phyloP scores from a whole-genome alignment of 2,797 vertebrate genomes.

The Philypnodon macrostomus region DNA sequence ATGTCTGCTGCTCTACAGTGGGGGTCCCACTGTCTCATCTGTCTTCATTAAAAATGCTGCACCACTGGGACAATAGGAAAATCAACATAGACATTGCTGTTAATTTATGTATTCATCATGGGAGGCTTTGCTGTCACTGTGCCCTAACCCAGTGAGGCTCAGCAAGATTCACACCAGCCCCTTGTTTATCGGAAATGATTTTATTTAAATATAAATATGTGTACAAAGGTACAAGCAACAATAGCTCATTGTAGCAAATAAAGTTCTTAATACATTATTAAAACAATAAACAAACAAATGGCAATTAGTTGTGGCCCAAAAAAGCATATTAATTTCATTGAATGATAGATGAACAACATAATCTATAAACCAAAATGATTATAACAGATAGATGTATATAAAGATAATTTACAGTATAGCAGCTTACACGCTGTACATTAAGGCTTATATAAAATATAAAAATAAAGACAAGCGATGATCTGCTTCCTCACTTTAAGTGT shows the following conservation, averaged over 20 bases:
- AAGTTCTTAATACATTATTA: conserved; percentile 79
- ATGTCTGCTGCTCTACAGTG: conserved; percentile 55
- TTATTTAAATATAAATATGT: conserved; percentile 91
- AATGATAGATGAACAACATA: conserved; percentile 73
- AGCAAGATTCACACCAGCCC: conserved; percentile 44
- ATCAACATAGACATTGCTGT: conserved; percentile 74
- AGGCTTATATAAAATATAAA: conserved; percentile 88
- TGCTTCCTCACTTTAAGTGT: conserved; percentile 69
- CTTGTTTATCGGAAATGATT: conserved; percentile 81
- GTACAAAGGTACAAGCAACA: conserved; percentile 87
- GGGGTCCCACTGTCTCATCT: conserved; percentile 69
- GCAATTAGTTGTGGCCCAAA: conserved; percentile 72
- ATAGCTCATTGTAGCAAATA: conserved; percentile 81
- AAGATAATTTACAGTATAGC: conserved; percentile 84
- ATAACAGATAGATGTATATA: conserved; percentile 76
- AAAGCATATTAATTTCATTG: conserved; percentile 65
- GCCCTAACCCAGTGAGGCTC: conserved; percentile 30
- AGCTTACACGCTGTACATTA: conserved; percentile 86
- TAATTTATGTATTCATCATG: conserved; percentile 79
- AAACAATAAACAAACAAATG: conserved; percentile 73
- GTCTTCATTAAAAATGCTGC: conserved; percentile 76
- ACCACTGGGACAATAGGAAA: conserved; percentile 66
- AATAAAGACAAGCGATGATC: conserved; percentile 84
- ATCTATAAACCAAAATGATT: conserved; percentile 65
- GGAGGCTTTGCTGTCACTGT: conserved; percentile 64